These are phyloP conservation scores for Meiosimyza platycephala DNA, from an alignment of 2,888 invertebrate species.

Conservation along the genomic window DNA sequence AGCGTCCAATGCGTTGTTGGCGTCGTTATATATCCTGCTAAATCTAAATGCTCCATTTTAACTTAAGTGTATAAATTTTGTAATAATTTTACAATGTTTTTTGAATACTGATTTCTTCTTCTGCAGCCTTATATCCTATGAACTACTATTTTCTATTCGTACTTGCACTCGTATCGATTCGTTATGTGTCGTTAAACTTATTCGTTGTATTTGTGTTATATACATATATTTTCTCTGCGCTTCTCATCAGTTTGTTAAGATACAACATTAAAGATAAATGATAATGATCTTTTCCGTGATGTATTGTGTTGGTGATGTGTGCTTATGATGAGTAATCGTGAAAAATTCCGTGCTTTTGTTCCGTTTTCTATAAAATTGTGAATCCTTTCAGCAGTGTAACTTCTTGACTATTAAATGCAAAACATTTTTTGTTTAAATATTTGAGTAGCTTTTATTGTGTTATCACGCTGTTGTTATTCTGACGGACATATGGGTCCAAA, in stretches of 20 bases:
- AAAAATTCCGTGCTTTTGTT: constrained; percentile 11
- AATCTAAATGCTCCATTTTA: constrained; percentile 64
- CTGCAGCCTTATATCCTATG: constrained; percentile 5
- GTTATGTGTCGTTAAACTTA: constrained; percentile 41
- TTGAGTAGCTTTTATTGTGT: constrained; percentile 16
- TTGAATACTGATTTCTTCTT: constrained; percentile 39
- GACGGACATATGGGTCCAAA: constrained; percentile 2
- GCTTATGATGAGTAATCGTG: constrained; percentile 28
- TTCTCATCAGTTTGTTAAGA: constrained; percentile 26
- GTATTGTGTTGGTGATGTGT: constrained; percentile 16
- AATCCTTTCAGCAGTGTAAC: constrained; percentile 12
- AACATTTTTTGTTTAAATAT: constrained; percentile 15
- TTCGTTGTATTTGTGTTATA: constrained; percentile 25
- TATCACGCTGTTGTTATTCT: constrained; percentile 36
- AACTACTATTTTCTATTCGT: constrained; percentile 37
- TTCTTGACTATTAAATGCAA: constrained; percentile 26
- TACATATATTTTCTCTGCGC: constrained; percentile 25
- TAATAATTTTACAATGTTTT: constrained; percentile 24
- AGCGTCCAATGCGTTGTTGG: constrained; percentile 59
- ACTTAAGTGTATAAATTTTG: constrained; percentile 30
- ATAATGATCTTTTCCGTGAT: constrained; percentile 1
- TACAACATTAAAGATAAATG: not conserved
- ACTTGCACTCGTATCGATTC: constrained; percentile 52
- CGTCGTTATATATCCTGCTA: constrained; percentile 60
- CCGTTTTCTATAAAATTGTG: not conserved